A percentile compares a stretch with the other conserved stretches of the same genome.
Evolutionary conservation across 2,797 vertebrate species (phyloP).

Genomic region (Myripristis jacobus): DNA sequence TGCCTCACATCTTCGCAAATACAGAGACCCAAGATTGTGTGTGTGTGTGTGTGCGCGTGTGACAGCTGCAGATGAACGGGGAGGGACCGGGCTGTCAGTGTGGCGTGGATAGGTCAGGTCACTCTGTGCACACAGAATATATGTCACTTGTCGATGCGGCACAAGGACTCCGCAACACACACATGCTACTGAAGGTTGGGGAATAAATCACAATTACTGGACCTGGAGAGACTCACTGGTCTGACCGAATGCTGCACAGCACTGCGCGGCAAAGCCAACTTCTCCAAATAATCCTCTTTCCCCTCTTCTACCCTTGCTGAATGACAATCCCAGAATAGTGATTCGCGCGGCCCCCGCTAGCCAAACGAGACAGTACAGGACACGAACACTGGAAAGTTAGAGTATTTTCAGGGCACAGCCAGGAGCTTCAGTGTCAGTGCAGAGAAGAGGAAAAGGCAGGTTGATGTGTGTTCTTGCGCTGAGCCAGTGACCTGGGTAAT

Average conservation of each 20-base stretch:
- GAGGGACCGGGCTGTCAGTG: slow-evolving; percentile 54
- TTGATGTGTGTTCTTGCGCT: slow-evolving; percentile 43
- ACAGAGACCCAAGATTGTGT: slow-evolving; percentile 1
- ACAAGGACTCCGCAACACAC: slow-evolving; percentile 72
- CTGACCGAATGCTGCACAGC: slow-evolving; percentile 36
- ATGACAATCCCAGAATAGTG: slow-evolving; percentile 81
- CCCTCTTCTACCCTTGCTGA: slow-evolving; percentile 74
- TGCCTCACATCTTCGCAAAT: slow-evolving; percentile 25
- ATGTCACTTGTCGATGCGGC: slow-evolving; percentile 72
- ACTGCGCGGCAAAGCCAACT: slow-evolving; percentile 56
- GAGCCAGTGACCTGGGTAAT: slow-evolving; percentile 72
- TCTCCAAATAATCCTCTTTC: slow-evolving; percentile 72
- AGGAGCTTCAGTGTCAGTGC: slow-evolving; percentile 56
- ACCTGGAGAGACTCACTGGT: slow-evolving; percentile 74
- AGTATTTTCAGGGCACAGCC: slow-evolving; percentile 64
- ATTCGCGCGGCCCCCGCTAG: slow-evolving; percentile 68
- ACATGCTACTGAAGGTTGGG: slow-evolving; percentile 66
- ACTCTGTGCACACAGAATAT: slow-evolving; percentile 67
- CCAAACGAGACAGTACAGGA: slow-evolving; percentile 71
- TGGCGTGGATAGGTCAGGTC: slow-evolving; percentile 73
- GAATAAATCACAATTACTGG: slow-evolving; percentile 85
- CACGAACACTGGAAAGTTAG: slow-evolving; percentile 60
- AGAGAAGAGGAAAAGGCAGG: slow-evolving; percentile 48
- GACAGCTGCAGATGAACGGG: slow-evolving; percentile 51
- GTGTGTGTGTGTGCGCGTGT: slow-evolving; percentile 34